Conservation (phyloP, 2,888 invertebrate genomes). For the Cerastis rubricosa region DNA sequence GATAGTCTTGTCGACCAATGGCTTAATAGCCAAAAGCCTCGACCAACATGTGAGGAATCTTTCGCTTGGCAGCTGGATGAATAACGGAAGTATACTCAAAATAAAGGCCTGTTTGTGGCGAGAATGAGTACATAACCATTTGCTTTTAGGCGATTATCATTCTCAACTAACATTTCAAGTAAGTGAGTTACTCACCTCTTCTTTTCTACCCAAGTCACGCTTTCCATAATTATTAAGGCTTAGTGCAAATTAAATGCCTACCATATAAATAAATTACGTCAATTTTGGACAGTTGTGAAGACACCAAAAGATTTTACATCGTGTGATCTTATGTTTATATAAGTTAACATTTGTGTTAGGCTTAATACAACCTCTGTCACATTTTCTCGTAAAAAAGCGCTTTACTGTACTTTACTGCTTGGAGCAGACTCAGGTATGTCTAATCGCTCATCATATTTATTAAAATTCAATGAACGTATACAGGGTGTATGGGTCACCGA, state of each 20-base stretch:
- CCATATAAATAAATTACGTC: neutral
- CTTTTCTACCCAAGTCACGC: neutral
- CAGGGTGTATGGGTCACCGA: too few relatives aligned
- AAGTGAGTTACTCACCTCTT: neutral
- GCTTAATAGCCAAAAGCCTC: too few relatives aligned
- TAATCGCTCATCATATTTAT: neutral
- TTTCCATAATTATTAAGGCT: neutral
- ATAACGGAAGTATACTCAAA: too few relatives aligned
- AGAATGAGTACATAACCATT: neutral
- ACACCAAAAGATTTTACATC: slow-evolving; percentile 55
- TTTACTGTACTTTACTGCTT: slow-evolving; percentile 48
- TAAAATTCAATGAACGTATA: neutral
- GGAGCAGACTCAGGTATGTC: neutral
- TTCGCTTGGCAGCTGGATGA: too few relatives aligned
- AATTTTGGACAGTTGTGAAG: slow-evolving; percentile 44
- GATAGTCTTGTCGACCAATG: too few relatives aligned
- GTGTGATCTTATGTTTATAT: slow-evolving; percentile 55
- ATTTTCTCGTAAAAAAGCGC: slow-evolving; percentile 27
- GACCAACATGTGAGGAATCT: too few relatives aligned
- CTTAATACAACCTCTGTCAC: slow-evolving; percentile 40
- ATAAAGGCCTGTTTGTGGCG: neutral
- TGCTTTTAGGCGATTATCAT: neutral
- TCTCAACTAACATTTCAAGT: neutral
- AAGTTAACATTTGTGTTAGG: slow-evolving; percentile 40
- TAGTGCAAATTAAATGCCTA: neutral